Base-by-base conservation (phyloP, 92 coral and sea anemone genomes). In the Phenganax stokvisi region DNA sequence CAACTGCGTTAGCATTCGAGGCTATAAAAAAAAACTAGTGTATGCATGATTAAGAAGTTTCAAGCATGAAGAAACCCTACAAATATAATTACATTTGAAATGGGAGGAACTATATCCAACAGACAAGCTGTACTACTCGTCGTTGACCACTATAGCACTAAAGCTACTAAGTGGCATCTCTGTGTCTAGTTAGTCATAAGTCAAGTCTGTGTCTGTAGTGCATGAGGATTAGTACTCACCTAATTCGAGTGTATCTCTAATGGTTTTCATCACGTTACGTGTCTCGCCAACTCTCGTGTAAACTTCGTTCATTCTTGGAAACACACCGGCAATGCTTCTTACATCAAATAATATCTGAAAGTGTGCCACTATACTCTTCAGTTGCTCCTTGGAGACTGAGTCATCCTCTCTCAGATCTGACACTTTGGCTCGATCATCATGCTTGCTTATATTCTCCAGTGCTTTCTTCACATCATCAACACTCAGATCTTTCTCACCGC, bases 311-410 rank as follows among this genome's bases (percentile, higher is more conserved):
- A 94, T 94, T 60, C 92, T 86, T 56, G 98, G 94, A 82, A 94
- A 94, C 65, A 91, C 87, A 74, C 98, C 98, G 2, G 92, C 68
- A 15, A 90, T 85, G 71, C 85, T 91, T 9, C 79, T 83, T 6
- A 94, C 91, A 83, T 94, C 98, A 76, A 94, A 94, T 54, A 94
- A 86, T 83, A 87, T 94, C 84, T 94, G 98, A 77, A 94, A 94
- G 70, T 94, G 98, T 15, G 97, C 97, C 57, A 94, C 87, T 69
- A 94, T 90, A 83, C 94, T 87, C 58, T 87, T 90, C 27, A 94
- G 74, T 65, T 91, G 94, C 54, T 92, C 93, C 60, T 85, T 27
- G 53, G 89, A 83, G 8, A 92, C 90, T 16, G 91, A 89, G 58
- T 87, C 91, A 29, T 62, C 76, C 7, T 90, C 89, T 69, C 84